These are phyloP conservation scores for Siniperca undulata DNA, from an alignment of 2,797 vertebrate genomes.

Conservation along the genomic window DNA sequence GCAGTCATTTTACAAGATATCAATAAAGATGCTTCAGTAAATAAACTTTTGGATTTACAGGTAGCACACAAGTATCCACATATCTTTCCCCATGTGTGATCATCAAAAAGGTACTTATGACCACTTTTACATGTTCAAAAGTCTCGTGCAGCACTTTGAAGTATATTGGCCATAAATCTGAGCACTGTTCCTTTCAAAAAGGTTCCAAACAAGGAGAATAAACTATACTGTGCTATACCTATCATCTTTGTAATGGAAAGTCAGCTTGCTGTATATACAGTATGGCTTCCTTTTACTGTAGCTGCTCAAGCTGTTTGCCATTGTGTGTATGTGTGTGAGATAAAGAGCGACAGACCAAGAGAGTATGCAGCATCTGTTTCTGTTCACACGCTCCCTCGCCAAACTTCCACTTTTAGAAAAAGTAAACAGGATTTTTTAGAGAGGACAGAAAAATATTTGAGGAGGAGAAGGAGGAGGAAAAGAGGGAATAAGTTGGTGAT, in stretches of 20 bases:
- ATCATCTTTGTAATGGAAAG: slow-evolving; percentile 29
- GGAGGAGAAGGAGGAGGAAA: slow-evolving; percentile 25
- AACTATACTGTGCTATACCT: neutral
- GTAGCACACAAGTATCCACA: neutral
- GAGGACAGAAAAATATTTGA: slow-evolving; percentile 18
- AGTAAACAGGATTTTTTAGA: slow-evolving; percentile 78
- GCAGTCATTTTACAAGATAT: neutral
- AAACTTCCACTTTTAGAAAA: slow-evolving; percentile 85
- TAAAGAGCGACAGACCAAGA: slow-evolving; percentile 58
- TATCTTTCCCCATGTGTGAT: neutral
- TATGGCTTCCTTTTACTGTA: slow-evolving; percentile 53
- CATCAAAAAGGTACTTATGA: neutral
- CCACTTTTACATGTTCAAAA: neutral
- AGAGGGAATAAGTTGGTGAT: slow-evolving; percentile 27
- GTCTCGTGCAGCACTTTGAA: neutral
- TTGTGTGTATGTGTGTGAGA: slow-evolving; percentile 66
- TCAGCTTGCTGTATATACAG: slow-evolving; percentile 29
- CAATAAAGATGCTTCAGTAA: neutral
- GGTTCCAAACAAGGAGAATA: slow-evolving; percentile 12
- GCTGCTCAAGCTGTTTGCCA: slow-evolving; percentile 68
- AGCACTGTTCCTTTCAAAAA: neutral
- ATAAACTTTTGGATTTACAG: neutral
- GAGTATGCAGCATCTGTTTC: slow-evolving; percentile 80
- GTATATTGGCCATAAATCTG: neutral
- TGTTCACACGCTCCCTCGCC: slow-evolving; percentile 83